A percentile compares a stretch with the other conserved stretches of the same genome.
phyloP scores from a whole-genome alignment of 2,797 vertebrate genomes.

The Enteromius viviparus region DNA sequence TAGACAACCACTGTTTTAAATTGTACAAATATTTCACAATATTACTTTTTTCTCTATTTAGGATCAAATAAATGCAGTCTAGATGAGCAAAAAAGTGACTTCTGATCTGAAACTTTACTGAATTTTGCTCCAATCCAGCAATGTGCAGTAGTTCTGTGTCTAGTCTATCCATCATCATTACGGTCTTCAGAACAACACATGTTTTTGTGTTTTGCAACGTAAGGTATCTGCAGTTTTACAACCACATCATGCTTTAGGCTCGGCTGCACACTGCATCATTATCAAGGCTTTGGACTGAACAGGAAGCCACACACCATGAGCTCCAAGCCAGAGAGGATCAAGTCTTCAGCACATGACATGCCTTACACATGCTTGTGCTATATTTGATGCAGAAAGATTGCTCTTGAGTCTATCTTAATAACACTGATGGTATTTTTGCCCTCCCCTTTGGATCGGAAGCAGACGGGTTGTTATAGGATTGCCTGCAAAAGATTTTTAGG shows the following conservation, averaged over 20 bases:
- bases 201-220: neutral
- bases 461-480: slow-evolving; percentile 9
- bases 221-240: slow-evolving; percentile 13
- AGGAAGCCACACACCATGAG: neutral
- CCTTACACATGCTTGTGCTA: slow-evolving; percentile 20
- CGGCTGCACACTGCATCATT: neutral
- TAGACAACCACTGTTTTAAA: neutral
- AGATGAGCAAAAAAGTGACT: neutral
- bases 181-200: neutral
- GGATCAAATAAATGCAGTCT: neutral
- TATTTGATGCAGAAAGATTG: slow-evolving; percentile 26
- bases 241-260: neutral
- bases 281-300: neutral
- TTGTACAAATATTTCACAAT: neutral
- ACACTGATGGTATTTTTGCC: slow-evolving; percentile 12
- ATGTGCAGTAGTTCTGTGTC: neutral
- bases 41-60: neutral
- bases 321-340: slow-evolving; percentile 1
- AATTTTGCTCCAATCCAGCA: neutral
- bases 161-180: slow-evolving; percentile 20
- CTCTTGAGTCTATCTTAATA: slow-evolving; percentile 24
- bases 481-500: neutral
- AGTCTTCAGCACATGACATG: slow-evolving; percentile 5
- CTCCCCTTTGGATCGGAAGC: neutral
- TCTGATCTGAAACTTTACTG: neutral